Evolutionary conservation across 2,113 vertebrate species (phyloP).

Genomic region (Scomber japonicus): DNA sequence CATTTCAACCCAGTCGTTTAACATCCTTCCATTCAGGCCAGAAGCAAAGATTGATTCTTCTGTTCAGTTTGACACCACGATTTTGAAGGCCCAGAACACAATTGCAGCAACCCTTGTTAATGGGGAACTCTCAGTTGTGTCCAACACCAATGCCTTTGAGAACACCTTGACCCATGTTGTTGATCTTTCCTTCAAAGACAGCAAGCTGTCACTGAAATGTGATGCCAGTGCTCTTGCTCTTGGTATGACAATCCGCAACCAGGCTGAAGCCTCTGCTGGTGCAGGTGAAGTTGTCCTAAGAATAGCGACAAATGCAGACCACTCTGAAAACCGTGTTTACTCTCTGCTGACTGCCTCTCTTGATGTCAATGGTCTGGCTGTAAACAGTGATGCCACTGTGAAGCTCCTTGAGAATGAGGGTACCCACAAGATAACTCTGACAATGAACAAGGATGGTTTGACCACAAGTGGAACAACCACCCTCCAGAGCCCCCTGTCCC

Average conservation of each 20-base stretch:
- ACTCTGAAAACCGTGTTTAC: constrained; percentile 81
- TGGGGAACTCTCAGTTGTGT: constrained; percentile 83
- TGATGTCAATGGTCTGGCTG: constrained; percentile 83
- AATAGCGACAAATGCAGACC: constrained; percentile 86
- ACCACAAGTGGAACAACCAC: constrained; percentile 87
- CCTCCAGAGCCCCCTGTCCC: constrained; percentile 84
- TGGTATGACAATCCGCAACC: constrained; percentile 83
- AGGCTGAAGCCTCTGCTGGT: constrained; percentile 85
- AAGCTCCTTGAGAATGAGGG: constrained; percentile 85
- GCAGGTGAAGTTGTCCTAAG: constrained; percentile 82
- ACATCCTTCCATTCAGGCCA: constrained; percentile 75
- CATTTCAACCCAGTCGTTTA: constrained; percentile 76
- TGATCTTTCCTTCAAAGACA: constrained; percentile 85
- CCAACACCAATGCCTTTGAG: constrained; percentile 86
- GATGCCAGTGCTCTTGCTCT: constrained; percentile 84
- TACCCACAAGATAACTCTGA: constrained; percentile 88
- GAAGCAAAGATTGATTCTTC: constrained; percentile 84
- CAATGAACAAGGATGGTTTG: constrained; percentile 85
- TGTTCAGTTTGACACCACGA: constrained; percentile 87
- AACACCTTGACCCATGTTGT: constrained; percentile 86
- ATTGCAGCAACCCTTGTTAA: constrained; percentile 81
- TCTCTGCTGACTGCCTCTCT: constrained; percentile 86
- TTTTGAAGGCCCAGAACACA: constrained; percentile 85
- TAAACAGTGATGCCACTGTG: constrained; percentile 81
- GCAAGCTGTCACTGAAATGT: constrained; percentile 85